Evolutionary conservation across 2,888 invertebrate genomes (phyloP), one percentile per base, ranked within the genome.

Genomic region (Lepidonotus clava): DNA sequence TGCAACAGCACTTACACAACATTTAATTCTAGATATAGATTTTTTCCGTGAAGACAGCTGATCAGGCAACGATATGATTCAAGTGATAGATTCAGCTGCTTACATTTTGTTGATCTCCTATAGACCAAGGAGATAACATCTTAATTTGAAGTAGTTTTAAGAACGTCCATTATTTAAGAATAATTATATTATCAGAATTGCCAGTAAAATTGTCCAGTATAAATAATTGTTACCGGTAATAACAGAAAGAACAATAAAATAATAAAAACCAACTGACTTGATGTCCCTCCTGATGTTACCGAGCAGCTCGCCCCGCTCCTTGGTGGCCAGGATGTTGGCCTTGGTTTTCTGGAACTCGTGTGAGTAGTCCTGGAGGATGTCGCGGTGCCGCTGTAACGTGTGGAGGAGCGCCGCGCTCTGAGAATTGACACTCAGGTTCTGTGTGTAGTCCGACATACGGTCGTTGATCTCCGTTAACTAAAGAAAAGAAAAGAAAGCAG

Each of bases 331-430:
- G 84, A 95, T 95, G 90, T 95, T 95, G 18, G 97, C 96, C 88
- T 96, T 96, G 0, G 98, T 98, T 94, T 98, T 97, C 85, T 96
- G 96, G 93, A 97, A 99, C 95, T 99, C 99, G 92, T 98, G 96
- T 76, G 94, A 96, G 93, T 99, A 98, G 92, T 99, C 99, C 94
- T 96, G 97, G 51, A 99, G 95, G 91, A 99, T 99, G 94, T 99
- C 99, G 91, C 97, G 96, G 93, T 99, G 99, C 85, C 99, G 95
- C 94, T 98, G 98, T 89, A 99, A 95, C 0, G 98, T 99, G 94
- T 99, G 99, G 92, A 97, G 95, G 92, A 98, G 96, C 0, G 98
- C 97, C 51, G 98, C 97, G 89, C 95, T 95, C 4, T 95, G 94
- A 0, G 94, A 92, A 28, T 90, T 92, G 77, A 92, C 88, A 83